Evolutionary conservation across 2,888 invertebrate genomes (phyloP), one percentile per base, ranked within the genome.

Genomic region (Xestia ashworthii): DNA sequence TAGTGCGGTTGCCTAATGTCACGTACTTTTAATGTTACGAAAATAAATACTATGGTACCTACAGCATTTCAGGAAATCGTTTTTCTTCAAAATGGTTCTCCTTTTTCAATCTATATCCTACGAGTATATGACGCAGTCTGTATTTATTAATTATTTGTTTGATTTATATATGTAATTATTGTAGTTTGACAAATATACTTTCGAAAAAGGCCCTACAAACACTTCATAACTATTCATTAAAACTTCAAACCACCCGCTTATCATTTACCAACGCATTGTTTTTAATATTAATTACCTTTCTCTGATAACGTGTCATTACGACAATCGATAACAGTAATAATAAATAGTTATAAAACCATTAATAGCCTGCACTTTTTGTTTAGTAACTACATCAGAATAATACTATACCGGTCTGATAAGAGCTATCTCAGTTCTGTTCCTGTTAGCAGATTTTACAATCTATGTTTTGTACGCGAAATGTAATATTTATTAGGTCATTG

Each of bases 391-490:
- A 60, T 64, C 12, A 55, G 38, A 12, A 25, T 50, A 65, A 64
- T 58, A 32, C 3, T 32, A 32, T 32, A 44, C 68, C 48, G 60
- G 55, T 32, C n/a, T 67, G 85, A 85, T 85, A 84, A 68, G 65
- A 50, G 41, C 64, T 85, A 85, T 85, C 86, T 75, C 9, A 74
- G 50, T 46, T 14, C n/a, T 32, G 72, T 77, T 86, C 81, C 81
- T 66, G 84, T 78, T 68, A 48, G 73, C 75, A 16, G 64, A 78
- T 64, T 75, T 68, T 44, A 78, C 71, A 65, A 75, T 75, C 60
- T 46, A 53, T 76, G 25, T 62, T 85, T 58, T 62, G 50, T 55
- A 55, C 62, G 32, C 71, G 48, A 68, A 82, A 81, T 81, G 11
- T n/a, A 25, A 53, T 41, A 38, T 69, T 25, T 66, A 62, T 50